phyloP scores from a whole-genome alignment of 2,888 invertebrate species.

The Ormia ochracea region DNA sequence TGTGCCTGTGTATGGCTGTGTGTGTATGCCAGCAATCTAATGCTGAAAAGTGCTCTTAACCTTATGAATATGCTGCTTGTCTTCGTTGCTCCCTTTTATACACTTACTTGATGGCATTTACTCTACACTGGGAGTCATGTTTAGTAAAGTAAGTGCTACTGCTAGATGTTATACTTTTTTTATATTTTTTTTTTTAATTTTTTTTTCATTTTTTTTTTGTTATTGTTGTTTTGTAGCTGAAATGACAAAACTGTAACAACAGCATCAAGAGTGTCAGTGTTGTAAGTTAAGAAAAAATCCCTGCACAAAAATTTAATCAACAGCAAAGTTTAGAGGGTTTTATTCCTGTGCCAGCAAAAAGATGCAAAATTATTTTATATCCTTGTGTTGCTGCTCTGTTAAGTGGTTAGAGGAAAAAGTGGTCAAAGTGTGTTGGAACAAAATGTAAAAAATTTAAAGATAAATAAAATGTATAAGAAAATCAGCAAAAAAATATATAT shows the following conservation, averaged over 20 bases:
- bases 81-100: constrained; percentile 15
- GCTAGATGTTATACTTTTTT: constrained; percentile 30
- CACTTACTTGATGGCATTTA: constrained; percentile 29
- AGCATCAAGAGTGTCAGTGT: constrained; percentile 25
- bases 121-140: constrained; percentile 56
- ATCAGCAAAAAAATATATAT: neutral
- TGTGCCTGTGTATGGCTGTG: constrained; percentile 2
- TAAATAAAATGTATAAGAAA: neutral
- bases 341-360: constrained; percentile 15
- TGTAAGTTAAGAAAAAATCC: constrained; percentile 17
- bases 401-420: constrained; percentile 3
- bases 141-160: constrained; percentile 55
- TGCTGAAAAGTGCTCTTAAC: constrained; percentile 58
- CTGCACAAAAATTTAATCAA: constrained; percentile 60
- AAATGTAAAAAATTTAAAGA: neutral
- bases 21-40: constrained; percentile 31
- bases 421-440: neutral
- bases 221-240: constrained; percentile 10
- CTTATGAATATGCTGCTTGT: constrained; percentile 53
- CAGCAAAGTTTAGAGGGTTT: constrained; percentile 44
- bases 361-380: constrained; percentile 48
- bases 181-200: constrained; percentile 1
- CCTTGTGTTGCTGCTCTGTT: constrained; percentile 18
- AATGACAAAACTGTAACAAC: constrained; percentile 47
- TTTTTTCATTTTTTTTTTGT: no score